Evolutionary conservation across 2,888 invertebrate genomes (phyloP).

Genomic region (Drosophila yooni): DNA sequence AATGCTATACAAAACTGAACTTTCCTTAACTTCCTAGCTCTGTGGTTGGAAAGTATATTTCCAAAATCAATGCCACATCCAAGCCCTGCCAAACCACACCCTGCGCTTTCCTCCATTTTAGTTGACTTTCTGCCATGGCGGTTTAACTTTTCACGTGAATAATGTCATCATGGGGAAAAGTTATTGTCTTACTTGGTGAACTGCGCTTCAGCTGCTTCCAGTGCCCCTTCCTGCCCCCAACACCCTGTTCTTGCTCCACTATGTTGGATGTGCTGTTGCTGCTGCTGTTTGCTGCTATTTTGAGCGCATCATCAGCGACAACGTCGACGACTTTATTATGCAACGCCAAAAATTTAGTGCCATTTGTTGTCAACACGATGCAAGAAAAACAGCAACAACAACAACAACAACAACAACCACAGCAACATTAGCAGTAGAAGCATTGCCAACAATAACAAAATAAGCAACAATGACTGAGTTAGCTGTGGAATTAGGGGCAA

Average conservation of each 20-base stretch:
- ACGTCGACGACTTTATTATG: constrained; percentile 72
- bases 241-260: neutral
- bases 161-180: constrained; percentile 72
- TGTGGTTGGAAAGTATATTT: neutral
- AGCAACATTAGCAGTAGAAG: constrained; percentile 14
- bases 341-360: constrained; percentile 76
- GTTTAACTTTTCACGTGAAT: constrained; percentile 75
- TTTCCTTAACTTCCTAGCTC: neutral
- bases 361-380: constrained; percentile 78
- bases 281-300: constrained; percentile 40
- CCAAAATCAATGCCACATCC: constrained; percentile 20
- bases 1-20: neutral
- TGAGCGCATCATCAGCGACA: constrained; percentile 63
- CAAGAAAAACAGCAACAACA: constrained; percentile 46
- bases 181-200: constrained; percentile 70
- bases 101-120: neutral
- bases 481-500: neutral
- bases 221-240: neutral
- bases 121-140: constrained; percentile 23
- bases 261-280: constrained; percentile 17
- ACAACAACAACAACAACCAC: constrained; percentile 20
- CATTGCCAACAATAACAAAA: constrained; percentile 15
- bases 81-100: neutral
- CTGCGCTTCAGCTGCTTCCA: constrained; percentile 44
- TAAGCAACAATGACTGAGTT: constrained; percentile 46